Percentiles rank a stretch among this genome's conserved stretches.
Conservation (phyloP, 2,797 vertebrate species). For the Urocyon cinereoargenteus region DNA sequence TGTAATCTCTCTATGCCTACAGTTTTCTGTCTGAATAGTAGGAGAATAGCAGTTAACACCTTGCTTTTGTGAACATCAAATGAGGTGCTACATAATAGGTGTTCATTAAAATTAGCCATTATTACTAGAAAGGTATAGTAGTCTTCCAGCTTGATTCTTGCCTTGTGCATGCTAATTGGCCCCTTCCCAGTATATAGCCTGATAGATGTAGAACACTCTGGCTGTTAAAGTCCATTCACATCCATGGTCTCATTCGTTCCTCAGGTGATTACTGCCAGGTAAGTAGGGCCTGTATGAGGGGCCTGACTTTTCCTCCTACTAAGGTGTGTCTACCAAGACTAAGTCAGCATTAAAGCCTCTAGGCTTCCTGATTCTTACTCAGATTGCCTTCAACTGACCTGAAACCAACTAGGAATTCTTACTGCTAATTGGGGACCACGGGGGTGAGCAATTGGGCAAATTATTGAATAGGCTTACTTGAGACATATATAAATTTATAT, state of each 20-base stretch:
- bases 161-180: neutral
- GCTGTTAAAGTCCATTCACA: neutral
- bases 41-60: neutral
- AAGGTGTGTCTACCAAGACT: neutral
- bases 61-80: neutral
- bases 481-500: neutral
- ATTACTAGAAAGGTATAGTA: neutral
- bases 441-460: neutral
- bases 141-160: neutral
- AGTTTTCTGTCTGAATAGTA: neutral
- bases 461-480: neutral
- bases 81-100: neutral
- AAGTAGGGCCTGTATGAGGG: too few relatives aligned
- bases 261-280: rapidly evolving
- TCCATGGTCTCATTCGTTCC: neutral
- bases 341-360: neutral
- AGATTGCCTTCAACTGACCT: neutral
- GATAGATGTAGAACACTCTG: neutral
- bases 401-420: neutral
- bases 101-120: neutral
- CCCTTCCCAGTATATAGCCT: neutral
- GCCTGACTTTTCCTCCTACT: neutral
- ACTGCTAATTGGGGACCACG: neutral
- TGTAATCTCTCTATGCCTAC: neutral
- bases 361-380: neutral